phyloP scores from a whole-genome alignment of 1,140 invertebrate species.

The Akabosia matsudoensis region DNA sequence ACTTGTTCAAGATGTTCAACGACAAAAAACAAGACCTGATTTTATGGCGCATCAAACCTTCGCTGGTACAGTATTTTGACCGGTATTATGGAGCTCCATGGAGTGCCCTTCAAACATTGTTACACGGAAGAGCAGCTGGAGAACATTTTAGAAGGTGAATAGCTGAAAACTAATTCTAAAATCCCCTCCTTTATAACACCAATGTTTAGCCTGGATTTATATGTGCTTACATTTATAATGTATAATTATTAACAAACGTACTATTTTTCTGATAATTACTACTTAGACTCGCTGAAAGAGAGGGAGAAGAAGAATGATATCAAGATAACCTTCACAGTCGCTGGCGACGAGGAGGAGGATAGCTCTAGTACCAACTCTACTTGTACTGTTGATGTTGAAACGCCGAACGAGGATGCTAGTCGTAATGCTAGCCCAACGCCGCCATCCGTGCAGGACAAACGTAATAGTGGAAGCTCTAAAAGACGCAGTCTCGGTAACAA shows the following conservation, averaged over 20 bases:
- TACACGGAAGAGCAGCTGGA: conserved; percentile 40
- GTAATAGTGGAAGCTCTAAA: not conserved
- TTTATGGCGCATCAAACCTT: conserved; percentile 43
- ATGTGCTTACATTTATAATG: too few species aligned
- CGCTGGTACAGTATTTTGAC: conserved; percentile 36
- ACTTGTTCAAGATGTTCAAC: conserved; percentile 41
- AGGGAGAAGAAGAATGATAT: conserved; percentile 23
- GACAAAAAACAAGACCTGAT: conserved; percentile 42
- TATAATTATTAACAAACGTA: too few species aligned
- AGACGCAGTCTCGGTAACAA: not conserved
- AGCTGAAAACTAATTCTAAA: not conserved
- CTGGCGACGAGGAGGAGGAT: conserved; percentile 30
- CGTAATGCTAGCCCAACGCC: not conserved
- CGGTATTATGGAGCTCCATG: conserved; percentile 27
- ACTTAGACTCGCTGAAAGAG: not conserved
- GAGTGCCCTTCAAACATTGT: conserved; percentile 34
- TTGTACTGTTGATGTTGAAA: not conserved
- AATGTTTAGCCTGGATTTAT: too few species aligned
- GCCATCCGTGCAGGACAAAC: not conserved
- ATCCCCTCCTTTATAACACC: not conserved
- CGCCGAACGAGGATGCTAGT: too few species aligned
- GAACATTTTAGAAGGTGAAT: conserved; percentile 35
- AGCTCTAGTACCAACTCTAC: not conserved
- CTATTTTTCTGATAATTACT: too few species aligned
- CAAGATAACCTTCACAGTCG: conserved; percentile 38